A percentile compares a stretch with the other conserved stretches of the same genome.
phyloP scores from a whole-genome alignment of 2,113 vertebrate species.

The Entelurus aequoreus region DNA sequence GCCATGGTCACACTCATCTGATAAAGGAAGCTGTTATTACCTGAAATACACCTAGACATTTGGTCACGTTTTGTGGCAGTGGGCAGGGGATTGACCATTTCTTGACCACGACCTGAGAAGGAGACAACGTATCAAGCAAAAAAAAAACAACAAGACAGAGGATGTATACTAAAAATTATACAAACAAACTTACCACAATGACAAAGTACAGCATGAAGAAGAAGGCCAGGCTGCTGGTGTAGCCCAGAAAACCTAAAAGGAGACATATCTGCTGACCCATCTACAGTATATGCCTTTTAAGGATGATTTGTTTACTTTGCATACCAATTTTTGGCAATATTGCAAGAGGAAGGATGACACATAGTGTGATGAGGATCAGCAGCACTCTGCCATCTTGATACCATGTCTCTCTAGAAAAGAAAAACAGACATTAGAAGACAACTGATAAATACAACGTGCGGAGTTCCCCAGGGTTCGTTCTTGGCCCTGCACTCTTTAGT shows the following conservation, averaged over 20 bases:
- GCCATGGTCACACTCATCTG: constrained; percentile 4
- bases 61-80: constrained; percentile 69
- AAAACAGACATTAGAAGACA: background rate
- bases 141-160: constrained; percentile 4
- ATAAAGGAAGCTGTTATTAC: constrained; percentile 22
- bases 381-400: constrained; percentile 82
- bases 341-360: constrained; percentile 83
- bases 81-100: constrained; percentile 93
- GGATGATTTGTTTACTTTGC: constrained; percentile 36
- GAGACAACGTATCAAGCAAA: constrained; percentile 4
- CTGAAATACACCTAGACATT: constrained; percentile 58
- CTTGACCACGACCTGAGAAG: constrained; percentile 81
- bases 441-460: background rate
- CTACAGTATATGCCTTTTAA: too few species aligned
- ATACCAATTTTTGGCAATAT: constrained; percentile 91
- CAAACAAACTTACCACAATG: constrained; percentile 80
- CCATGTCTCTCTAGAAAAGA: constrained; percentile 71
- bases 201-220: constrained; percentile 90
- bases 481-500: too few species aligned
- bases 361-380: constrained; percentile 79
- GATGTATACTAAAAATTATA: background rate
- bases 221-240: constrained; percentile 93
- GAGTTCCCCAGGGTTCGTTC: too few species aligned
- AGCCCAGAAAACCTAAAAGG: constrained; percentile 91
- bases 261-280: constrained; percentile 31